Evolutionary conservation across 2,888 invertebrate species (phyloP).

Genomic region (Rhogogaster chlorosoma): DNA sequence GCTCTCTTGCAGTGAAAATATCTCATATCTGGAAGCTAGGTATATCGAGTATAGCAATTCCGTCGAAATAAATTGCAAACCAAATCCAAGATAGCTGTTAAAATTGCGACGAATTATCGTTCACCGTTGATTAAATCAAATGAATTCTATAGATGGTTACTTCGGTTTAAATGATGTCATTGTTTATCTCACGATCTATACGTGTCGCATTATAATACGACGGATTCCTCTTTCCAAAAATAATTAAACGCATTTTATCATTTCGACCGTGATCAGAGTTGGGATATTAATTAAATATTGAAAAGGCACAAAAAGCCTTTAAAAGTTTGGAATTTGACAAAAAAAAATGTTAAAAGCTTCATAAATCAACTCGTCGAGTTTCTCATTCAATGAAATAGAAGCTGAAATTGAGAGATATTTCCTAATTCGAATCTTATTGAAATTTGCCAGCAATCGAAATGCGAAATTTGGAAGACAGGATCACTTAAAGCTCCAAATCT

Average conservation of each 20-base stretch:
- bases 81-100: not conserved
- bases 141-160: not conserved
- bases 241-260: not conserved
- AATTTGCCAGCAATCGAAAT: not conserved
- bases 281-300: not conserved
- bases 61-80: not conserved
- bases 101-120: not conserved
- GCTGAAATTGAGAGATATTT: not conserved
- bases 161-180: not conserved
- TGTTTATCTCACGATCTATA: not conserved
- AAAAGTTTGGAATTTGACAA: not conserved
- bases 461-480: not conserved
- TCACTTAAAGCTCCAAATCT: too few species aligned
- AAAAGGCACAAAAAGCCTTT: not conserved
- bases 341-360: not conserved
- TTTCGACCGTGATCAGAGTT: not conserved
- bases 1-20: not conserved
- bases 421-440: not conserved
- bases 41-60: not conserved
- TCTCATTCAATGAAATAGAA: not conserved
- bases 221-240: not conserved
- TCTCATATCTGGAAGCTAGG: not conserved
- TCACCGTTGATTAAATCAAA: not conserved
- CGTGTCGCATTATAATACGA: not conserved
- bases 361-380: not conserved